phyloP scores from a whole-genome alignment of 2,113 vertebrate genomes.

The Pollachius pollachius region DNA sequence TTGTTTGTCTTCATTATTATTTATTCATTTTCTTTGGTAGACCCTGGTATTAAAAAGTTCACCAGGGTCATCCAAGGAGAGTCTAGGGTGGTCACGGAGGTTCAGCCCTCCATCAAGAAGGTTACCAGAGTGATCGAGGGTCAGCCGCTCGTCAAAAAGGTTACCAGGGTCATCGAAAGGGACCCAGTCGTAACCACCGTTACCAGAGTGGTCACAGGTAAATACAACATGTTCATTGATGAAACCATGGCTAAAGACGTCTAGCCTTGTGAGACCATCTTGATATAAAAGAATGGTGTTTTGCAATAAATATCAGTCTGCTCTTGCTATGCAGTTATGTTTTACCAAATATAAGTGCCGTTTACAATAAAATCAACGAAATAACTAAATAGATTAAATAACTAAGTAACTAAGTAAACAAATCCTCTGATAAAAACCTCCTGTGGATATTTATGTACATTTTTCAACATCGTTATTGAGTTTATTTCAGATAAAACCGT shows the following conservation, averaged over 20 bases:
- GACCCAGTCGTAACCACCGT: slow-evolving; percentile 55
- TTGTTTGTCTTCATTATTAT: slow-evolving; percentile 4
- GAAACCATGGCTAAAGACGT: too few relatives aligned
- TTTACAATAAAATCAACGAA: not conserved
- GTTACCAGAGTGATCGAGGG: not conserved
- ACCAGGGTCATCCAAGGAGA: not conserved
- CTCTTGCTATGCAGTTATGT: not conserved
- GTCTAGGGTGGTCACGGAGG: too few relatives aligned
- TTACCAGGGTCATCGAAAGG: slow-evolving; percentile 35
- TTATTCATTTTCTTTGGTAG: not conserved
- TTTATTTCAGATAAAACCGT: too few relatives aligned
- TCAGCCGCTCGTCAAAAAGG: slow-evolving; percentile 48
- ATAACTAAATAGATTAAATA: too few relatives aligned
- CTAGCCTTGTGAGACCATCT: too few relatives aligned
- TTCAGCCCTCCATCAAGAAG: slow-evolving; percentile 19
- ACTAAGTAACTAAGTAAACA: too few relatives aligned
- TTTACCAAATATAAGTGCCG: too few relatives aligned
- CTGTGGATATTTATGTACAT: too few relatives aligned
- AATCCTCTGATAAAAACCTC: too few relatives aligned
- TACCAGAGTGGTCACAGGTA: slow-evolving; percentile 68
- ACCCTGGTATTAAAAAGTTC: not conserved
- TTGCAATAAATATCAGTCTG: too few relatives aligned
- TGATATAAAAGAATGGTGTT: too few relatives aligned
- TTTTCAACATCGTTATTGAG: too few relatives aligned
- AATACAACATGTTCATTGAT: not conserved